Conservation (phyloP, 2,888 invertebrate species). For the Parnassius mnemosyne region DNA sequence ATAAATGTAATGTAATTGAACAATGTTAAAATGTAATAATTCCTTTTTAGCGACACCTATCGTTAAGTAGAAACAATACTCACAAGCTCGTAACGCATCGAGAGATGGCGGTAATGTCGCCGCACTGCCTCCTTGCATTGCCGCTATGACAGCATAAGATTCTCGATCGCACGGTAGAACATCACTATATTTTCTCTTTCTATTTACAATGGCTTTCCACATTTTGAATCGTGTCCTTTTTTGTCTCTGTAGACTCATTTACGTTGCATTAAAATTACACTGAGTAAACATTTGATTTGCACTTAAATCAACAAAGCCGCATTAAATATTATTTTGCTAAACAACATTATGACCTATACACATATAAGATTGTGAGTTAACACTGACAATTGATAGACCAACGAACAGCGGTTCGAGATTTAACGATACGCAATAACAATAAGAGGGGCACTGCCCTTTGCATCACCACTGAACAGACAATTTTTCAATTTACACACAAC, state of each 20-base stretch:
- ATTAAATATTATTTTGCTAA: conserved; percentile 7
- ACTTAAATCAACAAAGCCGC: not conserved
- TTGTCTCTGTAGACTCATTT: conserved; percentile 70
- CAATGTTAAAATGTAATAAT: no score
- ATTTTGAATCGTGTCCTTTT: conserved; percentile 67
- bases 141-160: conserved; percentile 71
- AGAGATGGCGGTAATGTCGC: conserved; percentile 77
- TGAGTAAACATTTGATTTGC: not conserved
- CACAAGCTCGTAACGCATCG: conserved; percentile 74
- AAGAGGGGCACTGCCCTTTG: conserved; percentile 64
- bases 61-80: conserved; percentile 63
- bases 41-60: conserved; percentile 49
- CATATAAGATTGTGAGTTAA: conserved; percentile 37
- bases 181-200: conserved; percentile 73
- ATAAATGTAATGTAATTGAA: no score
- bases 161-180: conserved; percentile 64
- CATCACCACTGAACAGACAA: conserved; percentile 27
- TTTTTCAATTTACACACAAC: conserved; percentile 23
- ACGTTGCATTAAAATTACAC: conserved; percentile 39
- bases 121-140: conserved; percentile 70
- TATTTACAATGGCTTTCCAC: conserved; percentile 74
- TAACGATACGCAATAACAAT: conserved; percentile 56
- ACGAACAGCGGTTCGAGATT: conserved; percentile 48
- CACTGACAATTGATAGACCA: conserved; percentile 65
- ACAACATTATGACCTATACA: conserved; percentile 31